Evolutionary conservation across 2,797 vertebrate species (phyloP).

Genomic region (Tenualosa thibaudeaui): DNA sequence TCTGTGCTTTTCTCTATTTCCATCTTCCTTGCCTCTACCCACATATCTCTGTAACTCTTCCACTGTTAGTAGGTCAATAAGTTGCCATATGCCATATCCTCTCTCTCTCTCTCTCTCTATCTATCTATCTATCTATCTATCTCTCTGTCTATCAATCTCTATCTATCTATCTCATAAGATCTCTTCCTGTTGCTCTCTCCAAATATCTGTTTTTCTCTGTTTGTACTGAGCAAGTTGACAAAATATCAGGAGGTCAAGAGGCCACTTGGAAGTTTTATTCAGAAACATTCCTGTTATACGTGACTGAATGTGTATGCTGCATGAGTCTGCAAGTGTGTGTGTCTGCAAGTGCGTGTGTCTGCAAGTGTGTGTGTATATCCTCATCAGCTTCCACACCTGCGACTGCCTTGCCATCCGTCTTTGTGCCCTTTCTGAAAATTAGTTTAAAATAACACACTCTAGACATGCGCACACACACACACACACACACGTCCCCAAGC

Average conservation of each 20-base stretch:
- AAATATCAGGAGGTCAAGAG: background rate
- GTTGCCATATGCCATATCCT: background rate
- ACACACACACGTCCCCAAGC: background rate
- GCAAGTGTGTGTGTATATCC: background rate
- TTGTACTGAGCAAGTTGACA: background rate
- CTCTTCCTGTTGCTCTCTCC: background rate
- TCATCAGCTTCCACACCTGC: background rate
- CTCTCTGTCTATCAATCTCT: background rate
- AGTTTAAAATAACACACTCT: background rate
- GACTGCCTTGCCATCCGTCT: background rate
- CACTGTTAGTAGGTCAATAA: background rate
- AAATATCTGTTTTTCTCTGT: background rate
- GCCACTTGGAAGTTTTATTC: background rate
- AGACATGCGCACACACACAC: background rate
- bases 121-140: background rate
- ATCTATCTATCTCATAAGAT: background rate
- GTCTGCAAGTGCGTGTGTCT: background rate
- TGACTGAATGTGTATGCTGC: background rate
- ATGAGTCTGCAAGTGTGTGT: background rate
- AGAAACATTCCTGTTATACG: background rate
- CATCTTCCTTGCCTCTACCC: background rate
- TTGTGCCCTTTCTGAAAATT: constrained; percentile 8
- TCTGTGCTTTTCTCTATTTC: background rate
- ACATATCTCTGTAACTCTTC: too few species aligned
- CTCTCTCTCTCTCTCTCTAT: background rate